Percentiles rank a stretch among this genome's conserved stretches.
Evolutionary conservation across 2,113 vertebrate genomes (phyloP).

Genomic region (Sus scrofa): DNA sequence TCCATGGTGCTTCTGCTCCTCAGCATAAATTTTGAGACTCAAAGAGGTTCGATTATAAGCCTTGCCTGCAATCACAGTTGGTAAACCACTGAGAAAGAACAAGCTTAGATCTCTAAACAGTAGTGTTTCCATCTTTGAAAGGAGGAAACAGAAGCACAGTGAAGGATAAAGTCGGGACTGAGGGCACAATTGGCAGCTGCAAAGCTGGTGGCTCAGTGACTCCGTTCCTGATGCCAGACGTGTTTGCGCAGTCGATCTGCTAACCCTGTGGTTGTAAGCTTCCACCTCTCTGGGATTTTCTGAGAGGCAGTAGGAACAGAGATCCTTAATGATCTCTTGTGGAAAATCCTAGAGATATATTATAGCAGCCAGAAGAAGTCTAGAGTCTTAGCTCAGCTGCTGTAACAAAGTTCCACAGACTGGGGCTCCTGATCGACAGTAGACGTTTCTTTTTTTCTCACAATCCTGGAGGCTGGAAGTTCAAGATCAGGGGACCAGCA

Average conservation of each 20-base stretch:
- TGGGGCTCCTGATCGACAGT: background rate
- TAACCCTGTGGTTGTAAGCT: rapidly evolving
- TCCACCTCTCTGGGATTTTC: background rate
- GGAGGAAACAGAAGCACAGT: background rate
- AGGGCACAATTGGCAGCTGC: background rate
- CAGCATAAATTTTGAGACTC: background rate
- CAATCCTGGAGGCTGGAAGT: background rate
- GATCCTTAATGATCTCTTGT: background rate
- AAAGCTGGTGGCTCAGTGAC: background rate
- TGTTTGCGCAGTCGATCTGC: background rate
- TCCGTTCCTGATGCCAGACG: no score
- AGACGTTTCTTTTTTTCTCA: background rate
- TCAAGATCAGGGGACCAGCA: background rate
- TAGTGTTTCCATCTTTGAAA: background rate
- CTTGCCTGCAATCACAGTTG: background rate
- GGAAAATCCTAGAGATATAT: background rate
- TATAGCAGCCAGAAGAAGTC: background rate
- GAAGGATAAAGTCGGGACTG: background rate
- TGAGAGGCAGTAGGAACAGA: background rate
- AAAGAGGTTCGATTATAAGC: background rate
- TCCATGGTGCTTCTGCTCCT: background rate
- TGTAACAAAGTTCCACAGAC: background rate
- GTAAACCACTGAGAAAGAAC: background rate
- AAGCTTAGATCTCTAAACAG: background rate
- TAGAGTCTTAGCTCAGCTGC: background rate